These are phyloP conservation scores for Pachycephala philippinensis DNA, from an alignment of 2,113 vertebrate genomes.

Conservation along the genomic window DNA sequence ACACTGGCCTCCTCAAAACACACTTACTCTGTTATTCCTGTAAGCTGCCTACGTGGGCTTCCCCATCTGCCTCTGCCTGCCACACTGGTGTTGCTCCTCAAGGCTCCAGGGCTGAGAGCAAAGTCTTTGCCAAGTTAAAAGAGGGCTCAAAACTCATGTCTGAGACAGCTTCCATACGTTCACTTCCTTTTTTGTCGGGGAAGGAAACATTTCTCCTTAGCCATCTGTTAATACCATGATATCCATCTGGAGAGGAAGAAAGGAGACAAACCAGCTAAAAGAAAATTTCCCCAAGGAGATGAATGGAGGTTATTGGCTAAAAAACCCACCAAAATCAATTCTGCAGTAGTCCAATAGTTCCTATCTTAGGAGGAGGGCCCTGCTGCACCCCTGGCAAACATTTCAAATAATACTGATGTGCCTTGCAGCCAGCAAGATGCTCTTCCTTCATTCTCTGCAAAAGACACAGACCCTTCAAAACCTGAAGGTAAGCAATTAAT, in stretches of 20 bases:
- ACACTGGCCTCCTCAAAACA: not conserved
- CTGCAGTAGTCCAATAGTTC: not conserved
- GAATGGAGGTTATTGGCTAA: not conserved
- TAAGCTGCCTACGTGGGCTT: not conserved
- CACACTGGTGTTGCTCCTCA: not conserved
- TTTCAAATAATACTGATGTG: not conserved
- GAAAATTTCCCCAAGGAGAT: not conserved
- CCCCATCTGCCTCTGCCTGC: not conserved
- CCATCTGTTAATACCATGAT: not conserved
- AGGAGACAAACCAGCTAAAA: not conserved
- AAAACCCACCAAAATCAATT: not conserved
- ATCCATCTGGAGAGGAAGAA: not conserved
- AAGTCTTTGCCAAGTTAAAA: not conserved
- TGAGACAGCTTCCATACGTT: not conserved
- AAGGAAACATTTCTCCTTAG: not conserved
- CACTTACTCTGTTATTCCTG: fast-evolving
- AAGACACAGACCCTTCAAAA: not conserved
- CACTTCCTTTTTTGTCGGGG: not conserved
- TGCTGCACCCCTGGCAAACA: not conserved
- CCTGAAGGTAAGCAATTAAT: not conserved
- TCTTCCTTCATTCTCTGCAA: not conserved
- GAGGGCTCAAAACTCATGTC: not conserved
- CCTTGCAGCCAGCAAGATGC: not conserved
- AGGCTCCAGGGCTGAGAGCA: not conserved
- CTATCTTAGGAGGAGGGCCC: not conserved